Percentiles rank a stretch among this genome's conserved stretches.
Conservation (phyloP, 2,113 vertebrate species). For the Romanogobio albipinnatus region DNA sequence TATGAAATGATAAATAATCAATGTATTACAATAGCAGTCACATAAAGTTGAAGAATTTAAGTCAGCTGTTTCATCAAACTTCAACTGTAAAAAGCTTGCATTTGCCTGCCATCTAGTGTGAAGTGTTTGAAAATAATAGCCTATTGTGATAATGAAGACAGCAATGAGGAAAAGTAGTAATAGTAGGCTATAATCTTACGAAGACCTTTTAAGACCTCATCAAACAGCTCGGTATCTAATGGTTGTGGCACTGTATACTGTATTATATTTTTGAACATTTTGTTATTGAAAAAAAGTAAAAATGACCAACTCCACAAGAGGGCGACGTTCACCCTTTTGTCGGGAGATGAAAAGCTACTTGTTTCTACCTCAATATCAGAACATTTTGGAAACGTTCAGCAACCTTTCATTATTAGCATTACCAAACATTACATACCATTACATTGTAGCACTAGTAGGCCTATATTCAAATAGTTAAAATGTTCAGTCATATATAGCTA, state of each 20-base stretch:
- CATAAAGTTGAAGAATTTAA: neutral
- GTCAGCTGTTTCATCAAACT: neutral
- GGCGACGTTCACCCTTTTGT: neutral
- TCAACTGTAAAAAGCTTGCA: neutral
- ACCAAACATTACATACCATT: neutral
- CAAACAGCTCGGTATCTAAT: neutral
- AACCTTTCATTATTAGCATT: neutral
- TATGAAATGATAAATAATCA: neutral
- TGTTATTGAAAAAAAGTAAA: neutral
- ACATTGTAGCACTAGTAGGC: neutral
- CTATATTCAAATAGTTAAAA: neutral
- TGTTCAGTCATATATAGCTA: neutral
- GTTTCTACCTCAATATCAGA: neutral
- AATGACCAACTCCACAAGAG: slow-evolving; percentile 23
- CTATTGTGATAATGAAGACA: neutral
- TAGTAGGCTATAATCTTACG: too few relatives aligned
- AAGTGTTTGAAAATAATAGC: neutral
- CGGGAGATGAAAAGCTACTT: neutral
- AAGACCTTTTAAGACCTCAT: too few relatives aligned
- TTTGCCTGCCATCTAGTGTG: slow-evolving; percentile 48
- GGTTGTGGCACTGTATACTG: neutral
- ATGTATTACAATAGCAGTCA: neutral
- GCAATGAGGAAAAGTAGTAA: neutral
- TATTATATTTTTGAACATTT: neutral
- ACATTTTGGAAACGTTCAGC: neutral